A percentile compares a stretch with the other conserved stretches of the same genome.
Evolutionary conservation across 2,888 invertebrate genomes (phyloP).

Genomic region (Limenitis camilla): DNA sequence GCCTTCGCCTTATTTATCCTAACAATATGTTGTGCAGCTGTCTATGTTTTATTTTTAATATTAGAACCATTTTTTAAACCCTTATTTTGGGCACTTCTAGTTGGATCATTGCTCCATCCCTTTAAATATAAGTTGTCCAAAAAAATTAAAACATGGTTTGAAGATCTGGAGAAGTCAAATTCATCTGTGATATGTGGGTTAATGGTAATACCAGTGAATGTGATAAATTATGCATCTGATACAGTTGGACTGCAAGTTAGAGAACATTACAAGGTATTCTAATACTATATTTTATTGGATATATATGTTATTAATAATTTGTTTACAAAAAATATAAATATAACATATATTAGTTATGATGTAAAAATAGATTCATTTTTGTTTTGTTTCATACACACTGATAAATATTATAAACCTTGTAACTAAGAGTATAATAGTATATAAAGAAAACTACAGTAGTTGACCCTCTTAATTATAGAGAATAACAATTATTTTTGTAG

Average conservation of each 20-base stretch:
- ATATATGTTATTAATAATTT: too few species aligned
- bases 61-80: conserved; percentile 95
- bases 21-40: conserved; percentile 78
- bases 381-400: too few species aligned
- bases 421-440: too few species aligned
- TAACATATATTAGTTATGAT: too few species aligned
- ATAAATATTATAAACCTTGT: too few species aligned
- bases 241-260: conserved; percentile 81
- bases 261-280: conserved; percentile 73
- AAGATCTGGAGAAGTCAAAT: conserved; percentile 77
- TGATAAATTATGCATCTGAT: conserved; percentile 84
- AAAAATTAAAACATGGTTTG: conserved; percentile 86
- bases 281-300: too few species aligned
- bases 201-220: conserved; percentile 81
- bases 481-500: too few species aligned
- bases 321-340: too few species aligned
- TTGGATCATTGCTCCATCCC: conserved; percentile 98
- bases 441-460: too few species aligned
- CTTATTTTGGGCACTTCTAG: conserved; percentile 94
- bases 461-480: too few species aligned
- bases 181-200: conserved; percentile 77
- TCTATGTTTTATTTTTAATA: conserved; percentile 87
- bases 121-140: conserved; percentile 89
- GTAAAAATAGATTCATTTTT: too few species aligned
- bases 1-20: conserved; percentile 87